phyloP scores from a whole-genome alignment of 2,113 vertebrate species.

The Apistogramma diplotaenia region DNA sequence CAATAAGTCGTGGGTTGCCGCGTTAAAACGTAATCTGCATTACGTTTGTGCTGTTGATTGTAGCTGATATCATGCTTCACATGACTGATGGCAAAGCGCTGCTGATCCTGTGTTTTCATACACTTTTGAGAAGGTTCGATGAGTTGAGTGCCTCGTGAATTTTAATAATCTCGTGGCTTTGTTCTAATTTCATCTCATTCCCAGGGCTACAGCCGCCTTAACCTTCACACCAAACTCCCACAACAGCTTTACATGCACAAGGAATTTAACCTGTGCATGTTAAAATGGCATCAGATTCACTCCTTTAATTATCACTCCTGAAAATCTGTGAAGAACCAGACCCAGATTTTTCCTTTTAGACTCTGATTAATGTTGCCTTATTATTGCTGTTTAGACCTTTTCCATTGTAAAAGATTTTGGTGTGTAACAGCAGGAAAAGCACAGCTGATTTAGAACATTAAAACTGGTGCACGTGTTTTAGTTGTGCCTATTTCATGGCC shows the following conservation, averaged over 20 bases:
- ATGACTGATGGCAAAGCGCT: conserved; percentile 8
- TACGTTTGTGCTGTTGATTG: neutral
- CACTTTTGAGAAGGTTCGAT: conserved; percentile 61
- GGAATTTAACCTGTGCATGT: conserved; percentile 9
- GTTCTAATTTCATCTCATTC: conserved; percentile 35
- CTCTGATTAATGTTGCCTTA: neutral
- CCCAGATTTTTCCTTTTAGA: neutral
- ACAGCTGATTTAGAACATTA: neutral
- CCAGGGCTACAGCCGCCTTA: conserved; percentile 5
- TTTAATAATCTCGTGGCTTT: conserved; percentile 26
- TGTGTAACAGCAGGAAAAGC: neutral
- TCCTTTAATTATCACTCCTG: neutral
- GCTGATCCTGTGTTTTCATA: conserved; percentile 49
- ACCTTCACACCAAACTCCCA: neutral
- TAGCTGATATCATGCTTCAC: neutral
- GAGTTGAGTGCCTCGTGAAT: conserved; percentile 31
- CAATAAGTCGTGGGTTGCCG: neutral
- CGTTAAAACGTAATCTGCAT: conserved; percentile 32
- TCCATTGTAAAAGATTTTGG: neutral
- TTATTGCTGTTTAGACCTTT: neutral
- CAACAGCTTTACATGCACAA: conserved; percentile 8
- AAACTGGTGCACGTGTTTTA: neutral
- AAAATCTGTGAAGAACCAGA: neutral
- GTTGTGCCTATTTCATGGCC: neutral
- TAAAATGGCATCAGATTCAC: neutral